Base-by-base conservation (phyloP, 1,140 invertebrate genomes). In the Leptinotarsa defecta region DNA sequence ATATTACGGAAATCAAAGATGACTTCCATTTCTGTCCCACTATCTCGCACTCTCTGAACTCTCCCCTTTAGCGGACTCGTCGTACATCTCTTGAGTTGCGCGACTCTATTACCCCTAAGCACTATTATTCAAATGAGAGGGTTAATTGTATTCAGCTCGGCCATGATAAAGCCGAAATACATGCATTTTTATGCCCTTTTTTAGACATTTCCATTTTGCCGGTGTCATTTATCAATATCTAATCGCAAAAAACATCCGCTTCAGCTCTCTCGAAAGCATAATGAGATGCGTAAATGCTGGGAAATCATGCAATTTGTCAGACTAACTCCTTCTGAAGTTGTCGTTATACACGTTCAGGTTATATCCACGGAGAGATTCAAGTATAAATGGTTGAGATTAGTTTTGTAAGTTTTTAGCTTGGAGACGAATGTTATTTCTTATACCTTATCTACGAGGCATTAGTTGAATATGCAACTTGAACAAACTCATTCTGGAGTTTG, bases 231-330 rank as follows among this genome's bases (percentile, higher is more conserved):
- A 48, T 71, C 69, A 71, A 71, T 57, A 48, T 61, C 69, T 71
- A 71, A 71, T 71, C 69, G 69, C 49, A 27, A 61, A 71, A 68
- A 71, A 71, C 69, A 71, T 52, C 49, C 69, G 64, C 27, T 65
- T 22, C 20, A 22, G 64, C 49, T 68, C 69, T 43, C 52, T 48
- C 20, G 15, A 20, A 13, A 24, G 69, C 11, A 71, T 71, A 71
- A 71, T 71, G 69, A 71, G 52, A 71, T 71, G 69, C 69, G 69
- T 71, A 71, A 71, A 48, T 22, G 69, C 52, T 71, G 24, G 48
- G 22, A 71, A 71, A 61, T 71, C 69, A 48, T 71, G 34, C 69
- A 61, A 71, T 71, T 71, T 71, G 48, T 71, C 69, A 71, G 20
- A 71, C 68, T 48, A 69, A 69, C 68, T 69, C 68, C 69, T 61